Conservation (phyloP, 2,797 vertebrate species). For the Anguilla anguilla region DNA sequence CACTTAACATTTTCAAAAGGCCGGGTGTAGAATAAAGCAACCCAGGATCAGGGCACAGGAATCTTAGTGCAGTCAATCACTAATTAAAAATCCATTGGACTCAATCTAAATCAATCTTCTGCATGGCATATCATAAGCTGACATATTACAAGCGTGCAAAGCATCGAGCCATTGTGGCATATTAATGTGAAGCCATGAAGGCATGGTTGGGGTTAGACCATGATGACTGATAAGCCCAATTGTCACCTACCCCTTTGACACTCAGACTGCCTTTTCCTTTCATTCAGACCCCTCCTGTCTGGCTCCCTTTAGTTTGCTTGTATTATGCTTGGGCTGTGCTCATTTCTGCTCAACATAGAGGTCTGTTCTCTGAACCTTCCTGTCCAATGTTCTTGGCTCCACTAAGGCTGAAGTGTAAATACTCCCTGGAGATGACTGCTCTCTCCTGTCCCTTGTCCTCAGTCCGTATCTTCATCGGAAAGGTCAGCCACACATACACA, state of each 20-base stretch:
- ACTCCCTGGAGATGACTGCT: neutral
- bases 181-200: neutral
- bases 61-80: constrained; percentile 30
- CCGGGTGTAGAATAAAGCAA: constrained; percentile 29
- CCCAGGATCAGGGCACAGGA: constrained; percentile 16
- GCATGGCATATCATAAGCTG: constrained; percentile 35
- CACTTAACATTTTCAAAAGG: constrained; percentile 38
- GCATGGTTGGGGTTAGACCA: neutral
- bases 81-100: constrained; percentile 42
- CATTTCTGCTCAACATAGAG: neutral
- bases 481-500: neutral
- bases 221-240: constrained; percentile 8
- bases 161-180: constrained; percentile 9
- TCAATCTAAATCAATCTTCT: constrained; percentile 31
- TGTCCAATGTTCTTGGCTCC: neutral
- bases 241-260: constrained; percentile 9
- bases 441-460: constrained; percentile 14
- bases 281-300: neutral
- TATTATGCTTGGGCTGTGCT: neutral
- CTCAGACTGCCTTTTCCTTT: constrained; percentile 4
- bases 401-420: neutral
- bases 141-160: neutral
- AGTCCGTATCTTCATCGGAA: constrained; percentile 29
- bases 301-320: neutral
- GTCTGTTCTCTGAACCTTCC: neutral